Evolutionary conservation across 2,888 invertebrate genomes (phyloP).

Genomic region (Nemapogon koenigi): DNA sequence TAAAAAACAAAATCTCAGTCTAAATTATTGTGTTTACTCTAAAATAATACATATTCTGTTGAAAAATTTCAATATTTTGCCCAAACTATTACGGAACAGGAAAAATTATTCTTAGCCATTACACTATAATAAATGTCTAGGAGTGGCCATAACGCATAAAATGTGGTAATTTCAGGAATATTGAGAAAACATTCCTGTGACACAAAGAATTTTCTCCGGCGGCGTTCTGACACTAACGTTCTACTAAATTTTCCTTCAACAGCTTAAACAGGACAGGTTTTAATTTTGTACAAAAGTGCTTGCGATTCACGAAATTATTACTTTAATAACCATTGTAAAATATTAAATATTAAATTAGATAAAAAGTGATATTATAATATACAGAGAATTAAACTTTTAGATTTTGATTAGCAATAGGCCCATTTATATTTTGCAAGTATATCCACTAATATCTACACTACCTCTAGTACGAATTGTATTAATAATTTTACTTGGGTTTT

Average conservation of each 20-base stretch:
- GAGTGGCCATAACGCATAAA: constrained; percentile 15
- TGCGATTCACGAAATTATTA: not conserved
- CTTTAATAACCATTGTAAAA: not conserved
- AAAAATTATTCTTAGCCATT: constrained; percentile 7
- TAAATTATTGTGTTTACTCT: too few species aligned
- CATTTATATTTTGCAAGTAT: too few species aligned
- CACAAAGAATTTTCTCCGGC: constrained; percentile 28
- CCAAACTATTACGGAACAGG: constrained; percentile 2
- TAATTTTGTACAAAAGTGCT: constrained; percentile 19
- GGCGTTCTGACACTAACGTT: constrained; percentile 34
- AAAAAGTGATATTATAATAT: too few species aligned
- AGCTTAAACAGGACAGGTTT: constrained; percentile 31
- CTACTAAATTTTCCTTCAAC: constrained; percentile 33
- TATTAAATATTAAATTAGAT: not conserved
- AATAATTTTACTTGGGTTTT: too few species aligned
- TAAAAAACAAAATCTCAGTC: too few species aligned
- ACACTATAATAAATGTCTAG: constrained; percentile 7
- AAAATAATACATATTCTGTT: not conserved
- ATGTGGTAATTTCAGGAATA: constrained; percentile 25
- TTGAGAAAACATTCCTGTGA: constrained; percentile 25
- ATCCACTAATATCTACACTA: too few species aligned
- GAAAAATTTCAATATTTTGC: constrained; percentile 7
- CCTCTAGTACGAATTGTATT: too few species aligned
- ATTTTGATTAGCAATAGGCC: too few species aligned
- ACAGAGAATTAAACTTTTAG: too few species aligned